Base-by-base conservation (phyloP, 1,140 invertebrate species). In the Vanessa atalanta region DNA sequence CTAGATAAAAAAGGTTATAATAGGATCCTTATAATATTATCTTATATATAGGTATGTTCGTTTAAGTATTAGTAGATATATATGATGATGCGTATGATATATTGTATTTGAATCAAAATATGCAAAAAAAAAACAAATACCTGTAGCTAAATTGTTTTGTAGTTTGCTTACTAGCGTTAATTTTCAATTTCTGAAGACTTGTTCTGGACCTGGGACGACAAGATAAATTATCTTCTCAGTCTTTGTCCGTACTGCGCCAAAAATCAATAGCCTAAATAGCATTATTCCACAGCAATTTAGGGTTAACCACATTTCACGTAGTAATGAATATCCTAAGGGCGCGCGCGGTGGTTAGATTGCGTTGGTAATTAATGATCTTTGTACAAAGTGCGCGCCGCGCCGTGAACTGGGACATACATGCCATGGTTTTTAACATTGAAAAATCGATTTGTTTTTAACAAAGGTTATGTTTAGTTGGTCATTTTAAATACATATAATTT, bases 331-430 rank as follows among this genome's bases (percentile, higher is more conserved):
- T 82, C 80, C 78, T 76, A 68, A 75, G 81, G 78, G 79, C 79
- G 64, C 73, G 64, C 61, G 75, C 69, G 70, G 72, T 67, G 81
- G 53, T 57, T 57, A 57, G 53, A 79, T 82, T 79, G 81, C 78
- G 75, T 77, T 83, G 72, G 83, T 85, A 89, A 90, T 90, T 89
- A 90, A 89, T 90, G 86, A 88, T 87, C 85, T 88, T 90, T 89
- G 86, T 87, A 82, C 83, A 85, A 80, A 85, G 80, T 77, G 78
- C 74, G 76, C 74, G 75, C 67, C 75, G 82, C 78, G 70, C 70
- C 70, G 70, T 71, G 57, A 80, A 80, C 64, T 72, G 63, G 75
- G 70, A 77, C 75, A 76, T 43, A 65, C 50, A 71, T 31, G 70
- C 15, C 57, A 61, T 43, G 57, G 13, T 61, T 61, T 61, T 11